Percentiles rank a stretch among this genome's conserved stretches.
These are phyloP conservation scores for Zaprionus africanus DNA, from an alignment of 1,140 invertebrate genomes.

Conservation along the genomic window DNA sequence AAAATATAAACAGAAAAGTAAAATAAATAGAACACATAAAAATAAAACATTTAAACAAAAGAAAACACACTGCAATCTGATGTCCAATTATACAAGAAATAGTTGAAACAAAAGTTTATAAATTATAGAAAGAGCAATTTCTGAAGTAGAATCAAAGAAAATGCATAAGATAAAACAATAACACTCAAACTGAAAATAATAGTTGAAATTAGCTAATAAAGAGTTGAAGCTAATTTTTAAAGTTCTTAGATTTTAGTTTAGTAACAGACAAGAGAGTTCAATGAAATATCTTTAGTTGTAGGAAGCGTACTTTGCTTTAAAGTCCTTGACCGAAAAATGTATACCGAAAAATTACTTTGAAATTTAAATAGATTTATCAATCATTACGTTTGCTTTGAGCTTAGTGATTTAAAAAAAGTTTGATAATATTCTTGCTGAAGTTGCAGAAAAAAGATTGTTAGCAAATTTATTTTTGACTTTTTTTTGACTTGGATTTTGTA, in stretches of 20 bases:
- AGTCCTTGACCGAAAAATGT: constrained; percentile 49
- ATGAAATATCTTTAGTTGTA: constrained; percentile 50
- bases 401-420: constrained; percentile 46
- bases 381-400: constrained; percentile 59
- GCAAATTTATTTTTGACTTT: constrained; percentile 22
- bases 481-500: constrained; percentile 13
- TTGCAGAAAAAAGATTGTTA: constrained; percentile 28
- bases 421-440: constrained; percentile 15
- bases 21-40: constrained; percentile 6
- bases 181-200: constrained; percentile 41
- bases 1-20: constrained; percentile 13
- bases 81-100: constrained; percentile 13
- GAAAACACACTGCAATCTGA: neutral
- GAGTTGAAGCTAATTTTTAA: constrained; percentile 67
- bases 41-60: constrained; percentile 17
- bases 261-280: constrained; percentile 70
- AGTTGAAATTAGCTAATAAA: constrained; percentile 53
- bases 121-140: constrained; percentile 15
- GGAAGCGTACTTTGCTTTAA: constrained; percentile 66
- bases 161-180: constrained; percentile 40
- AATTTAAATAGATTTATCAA: constrained; percentile 26
- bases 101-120: constrained; percentile 20
- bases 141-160: constrained; percentile 36
- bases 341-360: constrained; percentile 28
- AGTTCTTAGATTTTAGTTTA: constrained; percentile 53